These are phyloP conservation scores for Hypercompe scribonia DNA, from an alignment of 2,888 invertebrate genomes.

Conservation along the genomic window DNA sequence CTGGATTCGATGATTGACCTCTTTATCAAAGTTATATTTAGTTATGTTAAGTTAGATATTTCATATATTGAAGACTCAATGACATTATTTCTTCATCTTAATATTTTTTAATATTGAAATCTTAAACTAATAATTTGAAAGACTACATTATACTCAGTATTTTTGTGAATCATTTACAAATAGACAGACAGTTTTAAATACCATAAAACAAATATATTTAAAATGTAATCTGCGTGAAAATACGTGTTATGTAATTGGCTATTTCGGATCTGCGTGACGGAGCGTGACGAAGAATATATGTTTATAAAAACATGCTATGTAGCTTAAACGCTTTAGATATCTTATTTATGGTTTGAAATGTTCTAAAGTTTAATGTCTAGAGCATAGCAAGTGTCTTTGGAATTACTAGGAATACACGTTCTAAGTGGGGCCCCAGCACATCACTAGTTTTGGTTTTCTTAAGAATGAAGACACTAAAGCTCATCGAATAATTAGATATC, in stretches of 20 bases:
- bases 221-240: conserved; percentile 18
- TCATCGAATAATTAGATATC: too few species aligned
- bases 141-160: too few species aligned
- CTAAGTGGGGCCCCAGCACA: background rate
- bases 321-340: conserved; percentile 4
- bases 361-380: background rate
- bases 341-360: background rate
- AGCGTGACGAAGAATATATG: conserved; percentile 5
- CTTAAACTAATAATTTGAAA: too few species aligned
- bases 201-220: conserved; percentile 15
- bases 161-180: conserved; percentile 9
- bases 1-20: too few species aligned
- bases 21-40: too few species aligned
- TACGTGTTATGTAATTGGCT: conserved; percentile 14
- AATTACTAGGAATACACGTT: background rate
- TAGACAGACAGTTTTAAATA: conserved; percentile 2
- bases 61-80: too few species aligned
- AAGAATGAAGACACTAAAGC: background rate
- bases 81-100: background rate
- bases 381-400: background rate
- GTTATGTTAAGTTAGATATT: too few species aligned
- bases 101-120: background rate
- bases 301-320: background rate
- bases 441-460: background rate
- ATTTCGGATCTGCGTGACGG: conserved; percentile 18